Conservation (phyloP, 2,888 invertebrate species). For the Coleophora flavipennella region DNA sequence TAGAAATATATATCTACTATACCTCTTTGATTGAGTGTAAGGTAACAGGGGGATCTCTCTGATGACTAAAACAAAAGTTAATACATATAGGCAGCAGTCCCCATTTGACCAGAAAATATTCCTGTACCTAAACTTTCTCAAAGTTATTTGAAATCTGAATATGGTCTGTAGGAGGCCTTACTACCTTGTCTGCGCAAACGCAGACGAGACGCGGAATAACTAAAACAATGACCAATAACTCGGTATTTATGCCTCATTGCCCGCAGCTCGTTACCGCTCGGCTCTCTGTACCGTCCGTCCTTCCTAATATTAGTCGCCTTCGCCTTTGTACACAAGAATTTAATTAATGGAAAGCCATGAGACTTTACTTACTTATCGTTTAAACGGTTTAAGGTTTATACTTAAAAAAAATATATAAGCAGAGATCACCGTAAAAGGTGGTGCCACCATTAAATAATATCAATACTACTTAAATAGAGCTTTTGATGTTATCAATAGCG, state of each 20-base stretch:
- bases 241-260: slow-evolving; percentile 53
- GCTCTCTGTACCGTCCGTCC: slow-evolving; percentile 28
- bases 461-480: background rate
- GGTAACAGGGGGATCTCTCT: too few species aligned
- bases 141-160: too few species aligned
- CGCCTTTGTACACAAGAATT: slow-evolving; percentile 15
- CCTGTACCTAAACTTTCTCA: too few species aligned
- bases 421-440: background rate
- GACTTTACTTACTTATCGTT: too few species aligned
- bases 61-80: too few species aligned
- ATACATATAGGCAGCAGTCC: too few species aligned
- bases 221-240: slow-evolving; percentile 67
- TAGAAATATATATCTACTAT: too few species aligned
- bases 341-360: slow-evolving; percentile 15
- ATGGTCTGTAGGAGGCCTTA: too few species aligned
- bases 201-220: slow-evolving; percentile 33
- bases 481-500: slow-evolving; percentile 27
- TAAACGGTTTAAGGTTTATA: too few species aligned
- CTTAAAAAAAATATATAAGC: too few species aligned
- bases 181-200: background rate
- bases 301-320: slow-evolving; percentile 19
- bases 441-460: background rate
- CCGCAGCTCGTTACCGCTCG: slow-evolving; percentile 25
- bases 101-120: too few species aligned
- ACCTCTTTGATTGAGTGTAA: too few species aligned